Percentiles rank a stretch among this genome's conserved stretches.
Evolutionary conservation across 2,888 invertebrate genomes (phyloP).

Genomic region (Watsonalla cultraria): DNA sequence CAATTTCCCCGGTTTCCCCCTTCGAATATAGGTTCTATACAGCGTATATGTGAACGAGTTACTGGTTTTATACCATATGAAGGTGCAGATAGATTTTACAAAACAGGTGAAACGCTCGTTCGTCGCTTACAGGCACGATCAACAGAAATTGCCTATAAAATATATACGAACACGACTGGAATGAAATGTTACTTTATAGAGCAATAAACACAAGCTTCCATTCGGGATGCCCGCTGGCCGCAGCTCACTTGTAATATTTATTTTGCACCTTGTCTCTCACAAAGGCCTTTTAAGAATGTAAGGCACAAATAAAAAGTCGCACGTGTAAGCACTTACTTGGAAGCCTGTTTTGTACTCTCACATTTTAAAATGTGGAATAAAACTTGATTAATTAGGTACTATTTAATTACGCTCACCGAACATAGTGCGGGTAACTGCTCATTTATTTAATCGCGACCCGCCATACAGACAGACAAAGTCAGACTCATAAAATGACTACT

Average conservation of each 20-base stretch:
- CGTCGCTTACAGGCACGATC: constrained; percentile 36
- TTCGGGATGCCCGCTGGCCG: background rate
- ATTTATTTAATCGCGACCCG: no score
- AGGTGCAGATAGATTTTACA: background rate
- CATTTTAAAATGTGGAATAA: no score
- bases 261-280: constrained; percentile 10
- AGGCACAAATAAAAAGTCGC: constrained; percentile 17
- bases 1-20: no score
- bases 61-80: background rate
- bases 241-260: constrained; percentile 9
- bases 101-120: constrained; percentile 11
- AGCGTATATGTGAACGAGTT: background rate
- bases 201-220: constrained; percentile 30
- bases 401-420: no score
- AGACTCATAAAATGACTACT: no score
- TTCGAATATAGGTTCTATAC: no score
- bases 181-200: constrained; percentile 38
- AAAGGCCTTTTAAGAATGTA: constrained; percentile 12
- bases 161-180: constrained; percentile 27
- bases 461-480: no score
- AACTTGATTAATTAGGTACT: no score
- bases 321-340: constrained; percentile 16
- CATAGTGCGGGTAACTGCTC: no score
- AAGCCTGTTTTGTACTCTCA: constrained; percentile 14
- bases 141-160: constrained; percentile 39